Evolutionary conservation across 2,797 vertebrate genomes (phyloP).

Genomic region (Manis pentadactyla): DNA sequence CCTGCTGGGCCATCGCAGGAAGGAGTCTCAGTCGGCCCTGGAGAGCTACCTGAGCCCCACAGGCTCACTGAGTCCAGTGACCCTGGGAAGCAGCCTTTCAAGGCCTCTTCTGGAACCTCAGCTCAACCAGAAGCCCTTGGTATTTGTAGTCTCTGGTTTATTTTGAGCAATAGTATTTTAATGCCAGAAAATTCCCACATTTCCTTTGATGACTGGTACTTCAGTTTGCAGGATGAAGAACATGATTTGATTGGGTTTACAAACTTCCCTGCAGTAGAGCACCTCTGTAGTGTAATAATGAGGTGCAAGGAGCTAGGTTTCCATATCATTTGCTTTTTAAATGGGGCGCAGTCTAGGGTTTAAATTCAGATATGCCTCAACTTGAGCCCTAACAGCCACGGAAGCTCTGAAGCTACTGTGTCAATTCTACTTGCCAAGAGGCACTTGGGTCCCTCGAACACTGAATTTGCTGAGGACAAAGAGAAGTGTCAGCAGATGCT

Average conservation of each 20-base stretch:
- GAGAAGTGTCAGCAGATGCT: neutral
- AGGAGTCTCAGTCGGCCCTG: neutral
- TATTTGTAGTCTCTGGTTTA: neutral
- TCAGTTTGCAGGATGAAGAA: neutral
- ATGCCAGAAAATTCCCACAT: neutral
- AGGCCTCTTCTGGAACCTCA: neutral
- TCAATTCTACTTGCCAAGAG: neutral
- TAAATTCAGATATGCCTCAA: neutral
- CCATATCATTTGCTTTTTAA: neutral
- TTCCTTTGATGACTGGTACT: neutral
- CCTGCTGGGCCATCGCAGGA: neutral
- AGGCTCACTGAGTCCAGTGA: neutral
- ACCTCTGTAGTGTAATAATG: accelerated
- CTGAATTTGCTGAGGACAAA: neutral
- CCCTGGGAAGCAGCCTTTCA: neutral
- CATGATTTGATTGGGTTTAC: neutral
- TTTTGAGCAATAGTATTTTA: neutral
- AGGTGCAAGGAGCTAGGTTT: neutral
- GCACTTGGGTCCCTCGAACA: neutral
- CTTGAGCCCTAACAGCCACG: neutral
- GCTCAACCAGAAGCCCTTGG: neutral
- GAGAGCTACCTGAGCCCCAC: neutral
- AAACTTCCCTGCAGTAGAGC: neutral
- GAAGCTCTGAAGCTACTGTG: accelerated
- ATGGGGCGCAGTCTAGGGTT: neutral